These are phyloP conservation scores for Punctoribates punctum DNA, from an alignment of 2,888 invertebrate species.

Conservation along the genomic window DNA sequence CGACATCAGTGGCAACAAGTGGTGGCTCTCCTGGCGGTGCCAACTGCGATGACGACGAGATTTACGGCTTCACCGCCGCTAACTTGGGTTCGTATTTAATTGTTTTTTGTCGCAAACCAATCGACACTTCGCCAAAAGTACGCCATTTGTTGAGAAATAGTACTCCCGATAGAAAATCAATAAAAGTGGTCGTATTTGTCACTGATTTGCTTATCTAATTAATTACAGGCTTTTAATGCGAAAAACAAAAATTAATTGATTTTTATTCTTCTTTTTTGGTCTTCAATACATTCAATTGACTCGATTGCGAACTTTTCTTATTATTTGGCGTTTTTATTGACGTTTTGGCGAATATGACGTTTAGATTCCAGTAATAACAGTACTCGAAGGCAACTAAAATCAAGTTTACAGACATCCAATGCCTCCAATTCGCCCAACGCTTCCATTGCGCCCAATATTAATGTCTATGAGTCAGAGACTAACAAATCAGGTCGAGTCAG, in stretches of 20 bases:
- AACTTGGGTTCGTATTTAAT: conserved; percentile 38
- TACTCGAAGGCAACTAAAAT: conserved; percentile 34
- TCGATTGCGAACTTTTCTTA: background rate
- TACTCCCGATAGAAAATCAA: background rate
- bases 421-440: background rate
- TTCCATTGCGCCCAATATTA: conserved; percentile 23
- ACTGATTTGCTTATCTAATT: conserved; percentile 2
- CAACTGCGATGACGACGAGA: conserved; percentile 40
- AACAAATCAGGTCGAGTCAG: conserved; percentile 35
- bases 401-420: conserved; percentile 31
- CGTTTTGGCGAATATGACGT: conserved; percentile 19
- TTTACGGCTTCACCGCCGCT: conserved; percentile 40
- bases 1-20: conserved; percentile 34
- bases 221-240: background rate
- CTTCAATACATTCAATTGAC: background rate
- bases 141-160: background rate
- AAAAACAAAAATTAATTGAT: conserved; percentile 33
- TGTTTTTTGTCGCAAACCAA: no score
- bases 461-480: conserved; percentile 29
- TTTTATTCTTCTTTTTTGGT: conserved; percentile 8
- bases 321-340: background rate
- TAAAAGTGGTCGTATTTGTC: conserved; percentile 4
- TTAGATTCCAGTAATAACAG: conserved; percentile 9
- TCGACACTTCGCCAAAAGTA: background rate
- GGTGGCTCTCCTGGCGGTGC: conserved; percentile 16